Conservation (phyloP, 2,797 vertebrate species). For the Gambusia yucatana region DNA sequence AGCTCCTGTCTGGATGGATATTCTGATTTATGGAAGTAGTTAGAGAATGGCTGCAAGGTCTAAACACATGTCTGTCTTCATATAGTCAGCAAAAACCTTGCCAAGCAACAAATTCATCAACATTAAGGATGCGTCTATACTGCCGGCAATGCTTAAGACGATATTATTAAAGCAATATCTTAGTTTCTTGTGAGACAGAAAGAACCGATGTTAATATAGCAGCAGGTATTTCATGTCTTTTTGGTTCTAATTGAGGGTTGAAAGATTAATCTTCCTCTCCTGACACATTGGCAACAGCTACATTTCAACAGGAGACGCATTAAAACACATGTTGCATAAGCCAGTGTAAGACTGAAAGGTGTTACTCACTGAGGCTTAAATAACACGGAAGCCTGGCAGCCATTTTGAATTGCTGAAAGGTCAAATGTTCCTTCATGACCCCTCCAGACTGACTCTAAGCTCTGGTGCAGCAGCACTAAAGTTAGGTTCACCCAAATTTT, state of each 20-base stretch:
- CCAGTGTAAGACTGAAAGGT: constrained; percentile 30
- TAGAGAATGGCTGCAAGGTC: not conserved
- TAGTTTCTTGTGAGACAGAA: not conserved
- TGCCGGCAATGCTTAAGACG: not conserved
- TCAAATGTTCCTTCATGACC: not conserved
- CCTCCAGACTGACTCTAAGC: not conserved
- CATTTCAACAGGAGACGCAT: not conserved
- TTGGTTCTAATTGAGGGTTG: not conserved
- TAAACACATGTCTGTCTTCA: not conserved
- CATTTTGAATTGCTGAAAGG: constrained; percentile 50
- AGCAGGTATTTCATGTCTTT: not conserved
- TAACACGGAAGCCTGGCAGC: constrained; percentile 13
- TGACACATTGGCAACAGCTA: not conserved
- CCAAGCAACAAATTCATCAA: not conserved
- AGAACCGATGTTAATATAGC: not conserved
- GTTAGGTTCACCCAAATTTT: not conserved
- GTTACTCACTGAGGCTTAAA: constrained; percentile 23
- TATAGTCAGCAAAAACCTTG: not conserved
- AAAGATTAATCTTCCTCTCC: not conserved
- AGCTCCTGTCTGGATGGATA: not conserved
- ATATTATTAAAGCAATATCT: not conserved
- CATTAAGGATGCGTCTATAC: not conserved
- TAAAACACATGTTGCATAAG: not conserved
- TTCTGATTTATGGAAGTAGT: not conserved
- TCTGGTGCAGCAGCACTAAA: not conserved